Conservation (phyloP, 2,797 vertebrate species). For the Epinephelus awoara region DNA sequence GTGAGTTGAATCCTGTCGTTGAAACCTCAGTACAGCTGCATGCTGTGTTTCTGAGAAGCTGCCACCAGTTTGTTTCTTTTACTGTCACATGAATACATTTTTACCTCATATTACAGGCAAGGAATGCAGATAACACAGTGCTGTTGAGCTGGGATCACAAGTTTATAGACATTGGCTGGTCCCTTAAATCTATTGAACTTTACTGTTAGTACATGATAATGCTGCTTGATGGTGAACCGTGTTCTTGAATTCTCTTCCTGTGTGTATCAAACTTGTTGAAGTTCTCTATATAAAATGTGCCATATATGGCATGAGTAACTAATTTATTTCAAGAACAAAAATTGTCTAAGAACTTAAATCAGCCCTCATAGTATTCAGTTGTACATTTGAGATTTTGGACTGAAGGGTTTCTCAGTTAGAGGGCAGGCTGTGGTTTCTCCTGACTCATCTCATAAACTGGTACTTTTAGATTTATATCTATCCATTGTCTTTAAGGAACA, state of each 20-base stretch:
- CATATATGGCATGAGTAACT: too few species aligned
- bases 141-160: neutral
- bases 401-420: neutral
- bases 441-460: neutral
- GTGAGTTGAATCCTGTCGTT: slow-evolving; percentile 83
- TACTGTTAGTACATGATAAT: neutral
- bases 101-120: neutral
- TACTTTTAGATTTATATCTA: neutral
- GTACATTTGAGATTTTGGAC: neutral
- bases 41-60: neutral
- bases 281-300: too few species aligned
- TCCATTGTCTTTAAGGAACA: neutral
- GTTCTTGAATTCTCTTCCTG: neutral
- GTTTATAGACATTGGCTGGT: neutral
- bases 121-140: neutral
- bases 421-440: neutral
- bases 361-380: neutral
- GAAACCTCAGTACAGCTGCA: neutral
- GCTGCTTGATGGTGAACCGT: neutral
- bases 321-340: too few species aligned
- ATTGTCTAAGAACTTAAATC: neutral
- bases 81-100: neutral
- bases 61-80: neutral
- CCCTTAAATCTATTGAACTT: neutral
- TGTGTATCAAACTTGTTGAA: neutral